Evolutionary conservation across 2,113 vertebrate genomes (phyloP).

Genomic region (Philantomba maxwellii): DNA sequence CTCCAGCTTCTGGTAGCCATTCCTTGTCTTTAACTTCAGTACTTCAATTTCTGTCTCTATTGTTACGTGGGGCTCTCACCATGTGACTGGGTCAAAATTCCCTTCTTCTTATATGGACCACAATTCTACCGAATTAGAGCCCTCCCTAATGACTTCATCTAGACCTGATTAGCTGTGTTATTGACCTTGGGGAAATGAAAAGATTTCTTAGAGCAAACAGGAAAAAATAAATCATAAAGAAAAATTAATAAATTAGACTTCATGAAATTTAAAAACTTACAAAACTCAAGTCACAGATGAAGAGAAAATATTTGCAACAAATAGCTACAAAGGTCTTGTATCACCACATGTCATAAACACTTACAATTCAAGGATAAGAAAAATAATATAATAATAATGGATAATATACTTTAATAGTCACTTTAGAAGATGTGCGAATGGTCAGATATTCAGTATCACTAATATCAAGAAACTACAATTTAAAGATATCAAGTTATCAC

Average conservation of each 20-base stretch:
- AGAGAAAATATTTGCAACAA: background rate
- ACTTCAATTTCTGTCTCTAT: background rate
- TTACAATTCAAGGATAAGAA: background rate
- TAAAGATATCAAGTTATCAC: background rate
- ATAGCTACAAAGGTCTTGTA: background rate
- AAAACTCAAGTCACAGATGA: background rate
- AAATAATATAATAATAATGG: background rate
- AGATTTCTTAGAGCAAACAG: background rate
- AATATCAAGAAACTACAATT: background rate
- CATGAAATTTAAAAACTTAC: background rate
- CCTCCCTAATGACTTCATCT: background rate
- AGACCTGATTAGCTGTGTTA: background rate
- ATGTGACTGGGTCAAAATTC: background rate
- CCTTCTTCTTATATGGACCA: background rate
- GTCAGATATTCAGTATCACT: background rate
- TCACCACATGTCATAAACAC: background rate
- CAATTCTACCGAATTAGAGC: background rate
- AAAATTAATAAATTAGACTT: background rate
- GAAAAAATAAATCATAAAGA: background rate
- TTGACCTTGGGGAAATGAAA: background rate
- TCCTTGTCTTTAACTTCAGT: background rate
- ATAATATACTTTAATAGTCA: background rate
- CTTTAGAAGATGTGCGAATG: background rate
- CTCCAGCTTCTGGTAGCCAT: background rate
- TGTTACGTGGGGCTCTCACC: background rate